Evolutionary conservation across 2,113 vertebrate genomes (phyloP).

Genomic region (Halcyon senegalensis): DNA sequence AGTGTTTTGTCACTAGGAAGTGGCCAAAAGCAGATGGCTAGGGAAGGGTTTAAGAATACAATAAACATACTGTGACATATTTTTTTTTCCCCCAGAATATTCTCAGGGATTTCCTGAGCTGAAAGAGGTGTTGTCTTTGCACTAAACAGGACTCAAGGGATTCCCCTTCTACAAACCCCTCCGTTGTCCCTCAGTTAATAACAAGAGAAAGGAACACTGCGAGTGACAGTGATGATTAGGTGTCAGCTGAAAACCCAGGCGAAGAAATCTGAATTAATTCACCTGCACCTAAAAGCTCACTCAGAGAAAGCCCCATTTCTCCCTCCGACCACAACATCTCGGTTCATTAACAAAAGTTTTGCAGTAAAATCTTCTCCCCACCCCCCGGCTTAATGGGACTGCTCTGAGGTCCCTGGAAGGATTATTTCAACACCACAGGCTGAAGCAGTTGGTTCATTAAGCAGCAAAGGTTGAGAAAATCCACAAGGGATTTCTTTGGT

Average conservation of each 20-base stretch:
- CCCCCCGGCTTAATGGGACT: background rate
- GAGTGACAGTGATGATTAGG: background rate
- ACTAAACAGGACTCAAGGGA: background rate
- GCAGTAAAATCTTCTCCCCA: background rate
- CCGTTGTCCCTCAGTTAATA: background rate
- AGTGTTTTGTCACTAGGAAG: background rate
- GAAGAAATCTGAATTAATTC: slow-evolving; percentile 3
- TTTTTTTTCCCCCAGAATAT: background rate
- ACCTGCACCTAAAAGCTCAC: background rate
- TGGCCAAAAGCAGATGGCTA: background rate
- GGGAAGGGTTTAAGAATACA: background rate
- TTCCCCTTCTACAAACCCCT: background rate
- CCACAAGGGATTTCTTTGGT: background rate
- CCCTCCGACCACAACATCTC: background rate
- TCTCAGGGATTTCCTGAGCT: slow-evolving; percentile 46
- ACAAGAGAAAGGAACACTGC: background rate
- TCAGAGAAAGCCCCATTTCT: background rate
- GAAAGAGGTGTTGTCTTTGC: slow-evolving; percentile 25
- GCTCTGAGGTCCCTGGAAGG: slow-evolving; percentile 20
- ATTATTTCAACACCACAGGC: slow-evolving; percentile 35
- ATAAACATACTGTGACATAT: background rate
- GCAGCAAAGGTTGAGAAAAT: slow-evolving; percentile 26
- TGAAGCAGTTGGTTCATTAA: slow-evolving; percentile 56
- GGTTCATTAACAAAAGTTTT: background rate
- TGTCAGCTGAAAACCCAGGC: background rate